A percentile compares a stretch with the other conserved stretches of the same genome.
These are phyloP conservation scores for Aleiodes testaceus DNA, from an alignment of 2,888 invertebrate genomes.

Conservation along the genomic window DNA sequence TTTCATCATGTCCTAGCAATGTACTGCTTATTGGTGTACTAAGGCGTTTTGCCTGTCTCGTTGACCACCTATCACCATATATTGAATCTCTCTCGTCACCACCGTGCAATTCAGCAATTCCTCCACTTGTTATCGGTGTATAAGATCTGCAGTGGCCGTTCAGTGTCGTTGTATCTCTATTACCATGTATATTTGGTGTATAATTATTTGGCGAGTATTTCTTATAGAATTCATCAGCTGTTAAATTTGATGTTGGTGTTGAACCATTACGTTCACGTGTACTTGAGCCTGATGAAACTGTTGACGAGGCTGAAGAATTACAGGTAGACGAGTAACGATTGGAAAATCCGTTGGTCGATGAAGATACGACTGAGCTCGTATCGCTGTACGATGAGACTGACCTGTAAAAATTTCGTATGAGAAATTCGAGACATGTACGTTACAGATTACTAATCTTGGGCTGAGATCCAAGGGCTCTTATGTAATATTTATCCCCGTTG, in stretches of 20 bases:
- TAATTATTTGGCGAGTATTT: slow-evolving; percentile 86
- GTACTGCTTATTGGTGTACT: slow-evolving; percentile 54
- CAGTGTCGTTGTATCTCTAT: slow-evolving; percentile 42
- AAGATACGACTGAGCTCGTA: slow-evolving; percentile 52
- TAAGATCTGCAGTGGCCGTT: slow-evolving; percentile 53
- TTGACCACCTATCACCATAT: slow-evolving; percentile 41
- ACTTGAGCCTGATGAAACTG: slow-evolving; percentile 53
- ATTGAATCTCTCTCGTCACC: slow-evolving; percentile 57
- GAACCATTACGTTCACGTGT: slow-evolving; percentile 54
- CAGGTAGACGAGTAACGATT: slow-evolving; percentile 44
- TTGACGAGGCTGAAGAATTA: slow-evolving; percentile 53
- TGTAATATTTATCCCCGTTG: slow-evolving; percentile 52
- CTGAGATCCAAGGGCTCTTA: slow-evolving; percentile 64
- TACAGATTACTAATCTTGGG: slow-evolving; percentile 52
- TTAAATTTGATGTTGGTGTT: slow-evolving; percentile 56
- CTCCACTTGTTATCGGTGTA: slow-evolving; percentile 48
- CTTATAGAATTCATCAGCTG: slow-evolving; percentile 80
- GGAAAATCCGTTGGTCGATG: slow-evolving; percentile 38
- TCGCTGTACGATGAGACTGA: slow-evolving; percentile 67
- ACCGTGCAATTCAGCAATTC: slow-evolving; percentile 57
- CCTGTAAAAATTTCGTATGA: slow-evolving; percentile 59
- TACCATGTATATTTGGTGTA: slow-evolving; percentile 76
- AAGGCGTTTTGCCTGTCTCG: slow-evolving; percentile 53
- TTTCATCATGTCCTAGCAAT: slow-evolving; percentile 60
- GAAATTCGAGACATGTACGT: slow-evolving; percentile 8